Evolutionary conservation across 2,888 invertebrate genomes (phyloP), one percentile per base, ranked within the genome.

Genomic region (Apamea epomidion): DNA sequence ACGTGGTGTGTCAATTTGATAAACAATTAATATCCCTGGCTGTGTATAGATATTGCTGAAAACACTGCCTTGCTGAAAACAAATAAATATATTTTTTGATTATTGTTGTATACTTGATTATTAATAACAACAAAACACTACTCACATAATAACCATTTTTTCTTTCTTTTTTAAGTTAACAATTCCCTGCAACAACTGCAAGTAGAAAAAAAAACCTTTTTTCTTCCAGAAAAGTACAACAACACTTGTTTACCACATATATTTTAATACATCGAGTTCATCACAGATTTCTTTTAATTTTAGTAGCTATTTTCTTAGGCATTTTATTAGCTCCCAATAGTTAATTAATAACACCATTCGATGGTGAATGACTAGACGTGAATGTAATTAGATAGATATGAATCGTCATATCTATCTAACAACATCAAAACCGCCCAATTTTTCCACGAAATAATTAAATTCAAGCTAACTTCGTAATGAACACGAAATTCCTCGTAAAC

Each of bases 401-500:
- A 32, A 32, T 32, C 32, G 32, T 48, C 21, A 8, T 16, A 25
- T 29, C 8, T n/a, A 29, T 25, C 37, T n/a, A 60, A 45, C 32
- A 48, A 67, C 25, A 45, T 18, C 29, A 0, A 32, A 81, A 45
- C 68, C 16, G 6, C 21, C 3, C 1, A 75, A 29, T 75, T 85
- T 86, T 86, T 86, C 16, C 14, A 51, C 18, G 51, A 74, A 78
- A 78, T 83, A 81, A 88, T 80, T 78, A 65, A 70, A 76, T 88
- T 76, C 58, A 32, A 78, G 42, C 16, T 67, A 83, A 81, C 80
- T 85, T 82, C 48, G 74, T 86, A 72, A 88, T 88, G 72, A 86
- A 88, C 82, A 88, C 82, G 88, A 89, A 90, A 91, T 90, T 89
- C 87, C 76, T 76, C 45, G 78, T 79, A 81, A 92, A 92, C 91